Conservation (phyloP, 2,888 invertebrate genomes). For the Rotaria sp. region DNA sequence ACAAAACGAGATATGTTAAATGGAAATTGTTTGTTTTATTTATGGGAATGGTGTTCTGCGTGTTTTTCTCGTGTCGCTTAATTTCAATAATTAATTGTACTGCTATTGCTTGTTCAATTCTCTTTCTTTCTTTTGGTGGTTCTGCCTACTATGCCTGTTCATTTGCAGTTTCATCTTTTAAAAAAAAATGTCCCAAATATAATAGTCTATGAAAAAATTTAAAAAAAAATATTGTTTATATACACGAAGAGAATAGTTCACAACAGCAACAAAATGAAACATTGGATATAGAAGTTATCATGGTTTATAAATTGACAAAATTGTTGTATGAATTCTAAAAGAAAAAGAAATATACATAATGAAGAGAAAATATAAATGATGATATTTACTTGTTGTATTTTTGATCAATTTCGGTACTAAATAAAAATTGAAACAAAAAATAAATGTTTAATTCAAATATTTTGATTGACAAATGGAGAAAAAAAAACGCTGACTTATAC, state of each 20-base stretch:
- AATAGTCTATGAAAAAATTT: not conserved
- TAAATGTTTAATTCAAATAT: too few species aligned
- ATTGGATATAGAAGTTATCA: too few species aligned
- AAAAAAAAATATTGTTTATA: not conserved
- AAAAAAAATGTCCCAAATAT: not conserved
- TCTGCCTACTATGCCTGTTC: conserved; percentile 5
- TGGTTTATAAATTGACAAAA: too few species aligned
- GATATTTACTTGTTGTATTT: too few species aligned
- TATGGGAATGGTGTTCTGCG: not conserved
- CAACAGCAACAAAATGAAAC: too few species aligned
- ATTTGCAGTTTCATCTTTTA: conserved; percentile 9
- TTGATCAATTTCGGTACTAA: not conserved
- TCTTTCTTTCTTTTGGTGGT: not conserved
- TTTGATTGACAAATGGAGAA: too few species aligned
- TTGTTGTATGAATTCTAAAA: too few species aligned
- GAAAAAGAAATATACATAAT: too few species aligned
- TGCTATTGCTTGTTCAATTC: not conserved
- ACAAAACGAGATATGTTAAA: not conserved
- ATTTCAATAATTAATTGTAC: not conserved
- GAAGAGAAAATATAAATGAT: too few species aligned
- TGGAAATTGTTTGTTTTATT: not conserved
- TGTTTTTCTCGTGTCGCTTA: not conserved
- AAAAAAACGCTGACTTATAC: too few species aligned
- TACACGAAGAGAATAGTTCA: not conserved
- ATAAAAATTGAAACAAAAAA: not conserved